A percentile compares a stretch with the other conserved stretches of the same genome.
These are phyloP conservation scores for Agrotis exclamationis DNA, from an alignment of 2,888 invertebrate genomes.

Conservation along the genomic window DNA sequence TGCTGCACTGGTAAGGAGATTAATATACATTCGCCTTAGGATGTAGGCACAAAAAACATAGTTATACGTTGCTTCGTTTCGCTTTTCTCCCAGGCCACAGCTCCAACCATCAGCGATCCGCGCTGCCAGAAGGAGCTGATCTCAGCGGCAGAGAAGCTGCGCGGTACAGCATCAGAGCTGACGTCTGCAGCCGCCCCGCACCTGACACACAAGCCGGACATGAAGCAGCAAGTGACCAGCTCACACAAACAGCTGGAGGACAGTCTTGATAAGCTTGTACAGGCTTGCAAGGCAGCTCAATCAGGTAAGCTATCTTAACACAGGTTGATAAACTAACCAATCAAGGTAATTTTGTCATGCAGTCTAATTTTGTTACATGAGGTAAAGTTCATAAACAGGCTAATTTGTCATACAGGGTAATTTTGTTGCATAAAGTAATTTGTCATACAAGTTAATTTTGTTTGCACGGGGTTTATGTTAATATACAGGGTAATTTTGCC, in stretches of 20 bases:
- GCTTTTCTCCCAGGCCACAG: conserved; percentile 66
- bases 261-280: conserved; percentile 61
- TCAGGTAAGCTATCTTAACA: conserved; percentile 11
- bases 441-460: background rate
- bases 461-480: too few relatives aligned
- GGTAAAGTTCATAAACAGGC: background rate
- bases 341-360: too few relatives aligned
- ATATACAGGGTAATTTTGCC: background rate
- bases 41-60: too few relatives aligned
- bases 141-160: conserved; percentile 63
- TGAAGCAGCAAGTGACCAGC: conserved; percentile 22
- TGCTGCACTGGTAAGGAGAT: conserved; percentile 61
- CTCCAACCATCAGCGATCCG: conserved; percentile 64
- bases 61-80: too few relatives aligned
- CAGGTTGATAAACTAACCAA: background rate
- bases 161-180: conserved; percentile 58
- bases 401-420: background rate
- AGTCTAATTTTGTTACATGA: background rate
- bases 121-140: conserved; percentile 66
- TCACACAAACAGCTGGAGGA: conserved; percentile 50
- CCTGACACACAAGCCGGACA: conserved; percentile 30
- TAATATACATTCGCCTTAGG: too few relatives aligned
- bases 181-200: conserved; percentile 57
- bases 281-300: conserved; percentile 52
- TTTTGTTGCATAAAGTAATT: background rate